Conservation (phyloP, 2,797 vertebrate genomes). For the Anomalospiza imberbis region DNA sequence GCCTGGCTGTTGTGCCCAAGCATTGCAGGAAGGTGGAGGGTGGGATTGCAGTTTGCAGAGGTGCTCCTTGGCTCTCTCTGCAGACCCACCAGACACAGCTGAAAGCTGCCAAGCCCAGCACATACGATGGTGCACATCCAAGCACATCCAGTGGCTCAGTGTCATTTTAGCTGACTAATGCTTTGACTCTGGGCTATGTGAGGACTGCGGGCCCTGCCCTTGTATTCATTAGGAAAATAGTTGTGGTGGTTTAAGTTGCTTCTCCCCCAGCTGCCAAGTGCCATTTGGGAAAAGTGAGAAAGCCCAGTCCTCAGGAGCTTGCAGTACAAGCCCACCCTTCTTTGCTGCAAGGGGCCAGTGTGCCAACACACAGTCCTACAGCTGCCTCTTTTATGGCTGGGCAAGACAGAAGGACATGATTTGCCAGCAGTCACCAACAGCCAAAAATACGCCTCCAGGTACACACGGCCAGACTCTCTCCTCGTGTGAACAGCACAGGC, state of each 20-base stretch:
- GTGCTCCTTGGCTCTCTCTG: neutral
- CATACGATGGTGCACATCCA: accelerated
- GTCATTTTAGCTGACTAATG: neutral
- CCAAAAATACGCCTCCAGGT: neutral
- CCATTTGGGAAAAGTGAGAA: neutral
- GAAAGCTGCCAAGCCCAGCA: neutral
- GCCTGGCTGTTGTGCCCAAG: neutral
- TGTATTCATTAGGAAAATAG: neutral
- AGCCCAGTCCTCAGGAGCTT: neutral
- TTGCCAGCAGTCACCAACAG: neutral
- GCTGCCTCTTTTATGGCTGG: neutral
- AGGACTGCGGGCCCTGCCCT: neutral
- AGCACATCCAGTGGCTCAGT: neutral
- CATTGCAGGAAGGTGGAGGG: neutral
- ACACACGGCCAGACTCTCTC: neutral
- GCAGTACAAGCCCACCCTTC: neutral
- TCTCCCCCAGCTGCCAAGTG: neutral
- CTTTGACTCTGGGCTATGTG: neutral
- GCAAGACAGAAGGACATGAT: neutral
- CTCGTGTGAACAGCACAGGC: neutral
- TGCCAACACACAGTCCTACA: neutral
- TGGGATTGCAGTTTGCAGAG: neutral
- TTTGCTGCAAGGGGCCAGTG: neutral
- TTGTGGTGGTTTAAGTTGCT: neutral
- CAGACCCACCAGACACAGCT: accelerated